These are phyloP conservation scores for Protaetia brevitarsis DNA, from an alignment of 1,140 invertebrate genomes.

Conservation along the genomic window DNA sequence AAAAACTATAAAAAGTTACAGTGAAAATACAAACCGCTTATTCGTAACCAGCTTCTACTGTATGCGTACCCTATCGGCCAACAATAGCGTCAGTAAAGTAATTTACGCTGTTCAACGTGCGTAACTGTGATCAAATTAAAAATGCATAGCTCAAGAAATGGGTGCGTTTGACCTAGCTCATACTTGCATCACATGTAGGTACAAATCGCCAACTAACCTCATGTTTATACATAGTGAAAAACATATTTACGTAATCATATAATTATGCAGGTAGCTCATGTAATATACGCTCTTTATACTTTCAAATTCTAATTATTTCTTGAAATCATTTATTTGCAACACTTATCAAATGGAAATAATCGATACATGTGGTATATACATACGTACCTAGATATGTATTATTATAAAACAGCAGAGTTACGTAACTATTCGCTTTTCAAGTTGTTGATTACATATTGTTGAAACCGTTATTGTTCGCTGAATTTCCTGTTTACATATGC, in stretches of 20 bases:
- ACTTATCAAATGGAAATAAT: not conserved
- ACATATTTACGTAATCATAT: not conserved
- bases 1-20: too few relatives aligned
- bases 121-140: conserved; percentile 12
- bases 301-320: conserved; percentile 1
- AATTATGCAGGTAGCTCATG: not conserved
- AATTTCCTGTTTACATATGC: not conserved
- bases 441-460: not conserved
- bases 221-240: not conserved
- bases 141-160: conserved; percentile 10
- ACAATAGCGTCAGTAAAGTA: not conserved
- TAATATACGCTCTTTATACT: conserved; percentile 12
- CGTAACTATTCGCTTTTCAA: not conserved
- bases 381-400: not conserved
- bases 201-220: not conserved
- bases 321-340: not conserved
- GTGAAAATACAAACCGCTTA: too few relatives aligned
- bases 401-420: not conserved
- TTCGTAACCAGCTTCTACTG: too few relatives aligned
- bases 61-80: too few relatives aligned
- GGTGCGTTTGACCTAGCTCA: conserved; percentile 2
- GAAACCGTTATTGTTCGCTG: not conserved
- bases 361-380: not conserved
- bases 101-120: not conserved
- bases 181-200: not conserved